phyloP scores from a whole-genome alignment of 2,888 invertebrate species.

The Sthenelais limicola region DNA sequence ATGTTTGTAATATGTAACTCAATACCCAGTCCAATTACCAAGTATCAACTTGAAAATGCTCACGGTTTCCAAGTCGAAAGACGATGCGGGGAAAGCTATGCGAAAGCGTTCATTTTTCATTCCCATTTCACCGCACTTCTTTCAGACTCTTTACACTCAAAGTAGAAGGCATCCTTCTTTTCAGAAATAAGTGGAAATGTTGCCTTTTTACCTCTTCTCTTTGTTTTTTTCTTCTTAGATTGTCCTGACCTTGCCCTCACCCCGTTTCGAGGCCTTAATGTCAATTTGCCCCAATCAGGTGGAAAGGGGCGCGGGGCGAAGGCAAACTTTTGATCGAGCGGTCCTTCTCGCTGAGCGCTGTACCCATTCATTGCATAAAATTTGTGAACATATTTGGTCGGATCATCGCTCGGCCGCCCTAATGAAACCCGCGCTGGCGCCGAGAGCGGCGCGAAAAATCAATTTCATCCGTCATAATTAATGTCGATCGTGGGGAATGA shows the following conservation, averaged over 20 bases:
- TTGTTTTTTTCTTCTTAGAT: too few species aligned
- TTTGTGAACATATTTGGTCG: conserved; percentile 18
- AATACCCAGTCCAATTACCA: conserved; percentile 20
- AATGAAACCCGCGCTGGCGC: conserved; percentile 12
- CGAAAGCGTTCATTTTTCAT: too few species aligned
- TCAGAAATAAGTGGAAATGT: too few species aligned
- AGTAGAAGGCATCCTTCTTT: too few species aligned
- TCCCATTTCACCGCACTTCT: too few species aligned
- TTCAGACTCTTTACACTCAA: too few species aligned
- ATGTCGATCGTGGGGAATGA: conserved; percentile 23
- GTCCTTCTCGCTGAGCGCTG: background rate
- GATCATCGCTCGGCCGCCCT: conserved; percentile 3
- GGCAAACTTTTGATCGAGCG: conserved; percentile 29
- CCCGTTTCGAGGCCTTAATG: conserved; percentile 22
- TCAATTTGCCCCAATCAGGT: conserved; percentile 32
- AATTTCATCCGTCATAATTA: conserved; percentile 35
- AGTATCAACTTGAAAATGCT: conserved; percentile 30
- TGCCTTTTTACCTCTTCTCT: too few species aligned
- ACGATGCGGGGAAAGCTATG: too few species aligned
- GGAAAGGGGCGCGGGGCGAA: conserved; percentile 3
- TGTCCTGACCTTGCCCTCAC: conserved; percentile 27
- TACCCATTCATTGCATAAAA: conserved; percentile 29
- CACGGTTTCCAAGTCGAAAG: too few species aligned
- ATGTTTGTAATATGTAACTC: conserved; percentile 20
- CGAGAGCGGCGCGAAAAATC: conserved; percentile 7